Conservation (phyloP, 2,888 invertebrate species). For the Adelognathus sp. region DNA sequence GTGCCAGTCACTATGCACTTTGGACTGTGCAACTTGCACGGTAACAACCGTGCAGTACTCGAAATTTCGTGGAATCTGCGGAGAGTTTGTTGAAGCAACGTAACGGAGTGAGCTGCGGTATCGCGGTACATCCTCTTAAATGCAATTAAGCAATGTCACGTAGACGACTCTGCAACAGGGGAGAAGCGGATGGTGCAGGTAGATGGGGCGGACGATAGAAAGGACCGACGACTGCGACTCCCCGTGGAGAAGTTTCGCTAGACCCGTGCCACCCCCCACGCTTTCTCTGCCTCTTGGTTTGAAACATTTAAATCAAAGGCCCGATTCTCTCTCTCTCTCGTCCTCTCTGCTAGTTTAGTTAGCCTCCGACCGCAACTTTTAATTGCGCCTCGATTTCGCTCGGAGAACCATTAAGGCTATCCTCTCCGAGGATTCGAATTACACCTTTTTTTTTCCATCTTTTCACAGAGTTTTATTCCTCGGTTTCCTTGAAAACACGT, state of each 20-base stretch:
- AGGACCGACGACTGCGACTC: slow-evolving; percentile 6
- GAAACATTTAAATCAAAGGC: slow-evolving; percentile 78
- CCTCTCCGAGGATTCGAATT: slow-evolving; percentile 64
- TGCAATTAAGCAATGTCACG: slow-evolving; percentile 77
- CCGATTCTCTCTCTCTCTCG: no score
- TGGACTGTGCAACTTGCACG: neutral
- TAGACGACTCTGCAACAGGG: slow-evolving; percentile 60
- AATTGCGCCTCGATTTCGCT: slow-evolving; percentile 76
- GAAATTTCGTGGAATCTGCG: neutral
- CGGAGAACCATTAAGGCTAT: slow-evolving; percentile 76
- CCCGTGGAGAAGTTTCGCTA: neutral
- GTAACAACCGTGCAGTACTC: no score
- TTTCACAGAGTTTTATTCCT: slow-evolving; percentile 58
- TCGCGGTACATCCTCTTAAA: slow-evolving; percentile 61
- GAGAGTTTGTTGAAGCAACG: slow-evolving; percentile 2
- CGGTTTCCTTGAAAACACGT: slow-evolving; percentile 31
- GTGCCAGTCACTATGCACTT: neutral
- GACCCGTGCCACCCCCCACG: neutral
- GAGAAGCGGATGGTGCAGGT: slow-evolving; percentile 34
- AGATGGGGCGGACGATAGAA: neutral
- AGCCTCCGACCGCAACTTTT: slow-evolving; percentile 78
- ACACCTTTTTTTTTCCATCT: slow-evolving; percentile 65
- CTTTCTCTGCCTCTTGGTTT: slow-evolving; percentile 47
- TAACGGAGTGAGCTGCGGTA: slow-evolving; percentile 28
- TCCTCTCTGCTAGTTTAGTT: slow-evolving; percentile 72